These are phyloP conservation scores for Alcedo atthis DNA, from an alignment of 2,797 vertebrate genomes.

Conservation along the genomic window DNA sequence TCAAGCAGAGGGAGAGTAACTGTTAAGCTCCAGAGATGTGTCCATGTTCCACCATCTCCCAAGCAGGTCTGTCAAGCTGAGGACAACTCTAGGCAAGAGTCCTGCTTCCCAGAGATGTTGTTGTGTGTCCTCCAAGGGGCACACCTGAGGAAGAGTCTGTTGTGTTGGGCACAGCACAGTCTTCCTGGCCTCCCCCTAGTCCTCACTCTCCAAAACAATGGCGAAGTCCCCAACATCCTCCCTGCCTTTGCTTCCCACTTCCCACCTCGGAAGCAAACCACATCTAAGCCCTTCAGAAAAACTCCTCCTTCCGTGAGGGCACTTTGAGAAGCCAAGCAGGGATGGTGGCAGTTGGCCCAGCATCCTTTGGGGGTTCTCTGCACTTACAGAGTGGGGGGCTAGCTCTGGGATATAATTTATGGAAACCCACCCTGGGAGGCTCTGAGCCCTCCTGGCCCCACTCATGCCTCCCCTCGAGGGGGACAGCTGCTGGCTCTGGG, in stretches of 20 bases:
- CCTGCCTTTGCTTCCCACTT: neutral
- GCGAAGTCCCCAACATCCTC: neutral
- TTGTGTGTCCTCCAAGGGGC: neutral
- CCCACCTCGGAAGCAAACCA: neutral
- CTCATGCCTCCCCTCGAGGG: constrained; percentile 28
- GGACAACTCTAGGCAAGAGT: neutral
- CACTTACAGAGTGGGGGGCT: accelerated
- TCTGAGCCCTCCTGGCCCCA: neutral
- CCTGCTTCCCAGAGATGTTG: neutral
- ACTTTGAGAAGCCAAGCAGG: neutral
- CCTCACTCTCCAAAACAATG: neutral
- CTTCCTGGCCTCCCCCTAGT: neutral
- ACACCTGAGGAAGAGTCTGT: neutral
- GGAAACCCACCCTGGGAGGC: constrained; percentile 26
- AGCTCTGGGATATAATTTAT: constrained; percentile 6
- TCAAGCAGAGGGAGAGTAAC: neutral
- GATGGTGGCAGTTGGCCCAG: neutral
- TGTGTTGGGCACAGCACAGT: neutral
- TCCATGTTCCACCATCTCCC: neutral
- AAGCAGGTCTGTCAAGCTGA: neutral
- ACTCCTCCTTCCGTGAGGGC: neutral
- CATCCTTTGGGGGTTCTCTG: neutral
- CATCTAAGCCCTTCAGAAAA: neutral
- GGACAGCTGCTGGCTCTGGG: constrained; percentile 81
- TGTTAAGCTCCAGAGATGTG: neutral